A percentile compares a stretch with the other conserved stretches of the same genome.
phyloP scores from a whole-genome alignment of 2,113 vertebrate species.

The Colaptes auratus region DNA sequence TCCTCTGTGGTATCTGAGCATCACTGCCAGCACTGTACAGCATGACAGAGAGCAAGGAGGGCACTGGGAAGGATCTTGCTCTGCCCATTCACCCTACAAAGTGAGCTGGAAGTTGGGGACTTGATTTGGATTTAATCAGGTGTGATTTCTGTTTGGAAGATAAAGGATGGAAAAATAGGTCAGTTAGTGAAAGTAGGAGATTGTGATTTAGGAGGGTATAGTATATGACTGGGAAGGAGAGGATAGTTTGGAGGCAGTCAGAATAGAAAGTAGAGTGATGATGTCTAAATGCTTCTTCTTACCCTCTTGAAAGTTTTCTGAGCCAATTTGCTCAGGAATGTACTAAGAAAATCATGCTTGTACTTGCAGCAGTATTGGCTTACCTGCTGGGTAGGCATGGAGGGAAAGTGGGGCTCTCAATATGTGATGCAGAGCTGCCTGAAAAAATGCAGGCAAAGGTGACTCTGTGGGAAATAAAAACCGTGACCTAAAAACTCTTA shows the following conservation, averaged over 20 bases:
- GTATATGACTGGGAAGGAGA: neutral
- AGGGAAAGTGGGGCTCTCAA: neutral
- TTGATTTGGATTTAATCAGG: neutral
- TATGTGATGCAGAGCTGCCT: neutral
- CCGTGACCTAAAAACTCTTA: neutral
- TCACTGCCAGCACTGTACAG: rapidly evolving
- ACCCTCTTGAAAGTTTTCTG: neutral
- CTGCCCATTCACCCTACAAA: neutral
- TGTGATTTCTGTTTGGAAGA: neutral
- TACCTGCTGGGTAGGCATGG: neutral
- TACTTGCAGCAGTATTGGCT: rapidly evolving
- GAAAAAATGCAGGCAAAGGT: neutral
- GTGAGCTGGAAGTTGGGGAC: neutral
- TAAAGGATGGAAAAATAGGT: neutral
- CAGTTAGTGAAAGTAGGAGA: neutral
- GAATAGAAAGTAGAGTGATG: neutral
- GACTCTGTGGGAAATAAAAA: neutral
- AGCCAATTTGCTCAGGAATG: neutral
- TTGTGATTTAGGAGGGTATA: neutral
- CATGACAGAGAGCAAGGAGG: neutral
- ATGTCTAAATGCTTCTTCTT: neutral
- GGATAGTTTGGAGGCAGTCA: neutral
- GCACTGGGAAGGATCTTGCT: rapidly evolving
- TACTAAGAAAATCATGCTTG: neutral
- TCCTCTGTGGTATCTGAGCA: neutral